Conservation (phyloP, 2,888 invertebrate species). For the Spodoptera exigua region DNA sequence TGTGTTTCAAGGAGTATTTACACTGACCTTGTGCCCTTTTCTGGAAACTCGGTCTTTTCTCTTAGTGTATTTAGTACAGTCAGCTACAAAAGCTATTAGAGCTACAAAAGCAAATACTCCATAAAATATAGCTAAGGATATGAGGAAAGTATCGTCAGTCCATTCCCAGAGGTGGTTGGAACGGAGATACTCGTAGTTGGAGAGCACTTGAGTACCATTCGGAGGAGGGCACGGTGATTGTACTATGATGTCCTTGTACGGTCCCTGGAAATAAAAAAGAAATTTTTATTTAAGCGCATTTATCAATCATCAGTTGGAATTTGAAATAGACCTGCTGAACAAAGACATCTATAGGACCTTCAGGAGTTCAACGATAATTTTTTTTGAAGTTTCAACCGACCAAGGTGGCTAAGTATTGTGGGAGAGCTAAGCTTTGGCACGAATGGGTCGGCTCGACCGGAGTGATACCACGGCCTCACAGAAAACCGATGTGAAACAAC, state of each 20-base stretch:
- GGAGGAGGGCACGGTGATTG: conserved; percentile 94
- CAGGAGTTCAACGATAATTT: too few species aligned
- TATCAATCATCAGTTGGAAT: too few species aligned
- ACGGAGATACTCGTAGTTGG: conserved; percentile 81
- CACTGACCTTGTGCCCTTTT: conserved; percentile 88
- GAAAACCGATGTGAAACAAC: too few species aligned
- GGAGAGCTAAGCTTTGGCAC: too few species aligned
- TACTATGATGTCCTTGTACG: conserved; percentile 96
- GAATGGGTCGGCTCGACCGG: too few species aligned
- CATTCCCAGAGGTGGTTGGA: conserved; percentile 84
- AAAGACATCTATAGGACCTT: too few species aligned
- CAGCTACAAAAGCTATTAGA: conserved; percentile 90
- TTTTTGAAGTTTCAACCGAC: too few species aligned
- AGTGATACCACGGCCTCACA: too few species aligned
- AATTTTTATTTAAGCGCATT: not conserved
- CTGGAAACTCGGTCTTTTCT: conserved; percentile 85
- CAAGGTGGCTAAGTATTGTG: too few species aligned
- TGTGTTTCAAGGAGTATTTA: conserved; percentile 88
- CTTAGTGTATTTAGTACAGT: conserved; percentile 88
- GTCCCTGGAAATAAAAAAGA: conserved; percentile 89
- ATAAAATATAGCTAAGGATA: conserved; percentile 90
- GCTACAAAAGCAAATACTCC: conserved; percentile 89
- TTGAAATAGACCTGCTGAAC: too few species aligned
- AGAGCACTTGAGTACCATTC: conserved; percentile 92
- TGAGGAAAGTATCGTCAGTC: conserved; percentile 88